Evolutionary conservation across 2,888 invertebrate genomes (phyloP).

Genomic region (Dendrolimus houi): DNA sequence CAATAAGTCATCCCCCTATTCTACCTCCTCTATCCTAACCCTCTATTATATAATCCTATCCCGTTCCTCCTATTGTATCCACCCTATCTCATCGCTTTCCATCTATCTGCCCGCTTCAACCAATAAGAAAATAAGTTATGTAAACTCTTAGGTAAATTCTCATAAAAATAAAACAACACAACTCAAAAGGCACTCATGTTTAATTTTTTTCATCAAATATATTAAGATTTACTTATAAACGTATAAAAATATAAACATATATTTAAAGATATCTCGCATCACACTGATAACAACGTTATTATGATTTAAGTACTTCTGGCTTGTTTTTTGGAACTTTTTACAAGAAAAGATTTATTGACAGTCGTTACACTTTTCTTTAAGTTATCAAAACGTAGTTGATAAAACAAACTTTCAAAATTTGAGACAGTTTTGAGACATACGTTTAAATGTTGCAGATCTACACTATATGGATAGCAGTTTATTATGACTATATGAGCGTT

Average conservation of each 20-base stretch:
- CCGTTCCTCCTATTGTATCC: too few species aligned
- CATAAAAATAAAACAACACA: conserved; percentile 34
- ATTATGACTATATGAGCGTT: not conserved
- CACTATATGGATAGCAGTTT: too few species aligned
- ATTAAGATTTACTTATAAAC: conserved; percentile 62
- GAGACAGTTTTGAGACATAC: too few species aligned
- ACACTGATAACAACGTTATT: conserved; percentile 46
- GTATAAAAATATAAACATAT: conserved; percentile 48
- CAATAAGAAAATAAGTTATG: too few species aligned
- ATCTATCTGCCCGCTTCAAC: too few species aligned
- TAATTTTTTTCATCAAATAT: conserved; percentile 60
- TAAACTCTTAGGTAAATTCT: too few species aligned
- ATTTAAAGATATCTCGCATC: conserved; percentile 54
- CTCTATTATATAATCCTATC: too few species aligned
- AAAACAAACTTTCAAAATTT: too few species aligned
- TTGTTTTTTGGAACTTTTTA: not conserved
- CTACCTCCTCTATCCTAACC: too few species aligned
- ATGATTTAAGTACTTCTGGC: conserved; percentile 14
- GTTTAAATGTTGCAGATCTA: too few species aligned
- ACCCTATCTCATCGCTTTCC: too few species aligned
- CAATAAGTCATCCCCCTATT: too few species aligned
- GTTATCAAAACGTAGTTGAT: conserved; percentile 3
- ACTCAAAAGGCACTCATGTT: conserved; percentile 55
- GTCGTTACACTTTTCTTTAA: conserved; percentile 15
- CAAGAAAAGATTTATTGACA: conserved; percentile 11